Percentiles rank a stretch among this genome's conserved stretches.
Evolutionary conservation across 2,888 invertebrate genomes (phyloP).

Genomic region (Pollenia griseotomentosa): DNA sequence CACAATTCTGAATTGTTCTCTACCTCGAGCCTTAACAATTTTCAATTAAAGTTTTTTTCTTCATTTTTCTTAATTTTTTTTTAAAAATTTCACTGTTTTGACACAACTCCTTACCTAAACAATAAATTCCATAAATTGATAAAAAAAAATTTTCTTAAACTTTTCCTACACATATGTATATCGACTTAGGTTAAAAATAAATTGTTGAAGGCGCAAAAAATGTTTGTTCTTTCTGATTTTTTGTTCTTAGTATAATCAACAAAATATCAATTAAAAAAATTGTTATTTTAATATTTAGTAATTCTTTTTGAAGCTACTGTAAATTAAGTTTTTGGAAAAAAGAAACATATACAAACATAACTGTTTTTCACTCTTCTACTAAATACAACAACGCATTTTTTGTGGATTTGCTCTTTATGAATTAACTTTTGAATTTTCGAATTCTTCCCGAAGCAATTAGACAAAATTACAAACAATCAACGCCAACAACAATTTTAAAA

Average conservation of each 20-base stretch:
- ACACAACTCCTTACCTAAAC: no score
- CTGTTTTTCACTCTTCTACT: background rate
- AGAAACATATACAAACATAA: conserved; percentile 2
- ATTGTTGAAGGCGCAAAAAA: background rate
- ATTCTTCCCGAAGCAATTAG: conserved; percentile 73
- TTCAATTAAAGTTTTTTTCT: no score
- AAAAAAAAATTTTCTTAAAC: no score
- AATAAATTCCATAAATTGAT: no score
- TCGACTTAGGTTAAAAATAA: background rate
- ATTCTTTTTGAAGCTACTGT: conserved; percentile 69
- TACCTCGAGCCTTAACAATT: no score
- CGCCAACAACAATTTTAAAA: conserved; percentile 56
- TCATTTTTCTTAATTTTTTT: no score
- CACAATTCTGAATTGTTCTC: no score
- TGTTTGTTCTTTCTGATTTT: conserved; percentile 5
- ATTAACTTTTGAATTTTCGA: conserved; percentile 63
- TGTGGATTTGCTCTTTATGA: conserved; percentile 42
- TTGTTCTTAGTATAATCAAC: conserved; percentile 9
- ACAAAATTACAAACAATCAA: conserved; percentile 73
- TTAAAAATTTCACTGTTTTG: no score
- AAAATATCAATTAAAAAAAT: conserved; percentile 70
- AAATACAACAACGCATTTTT: conserved; percentile 2
- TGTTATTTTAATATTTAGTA: conserved; percentile 68
- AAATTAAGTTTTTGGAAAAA: conserved; percentile 26
- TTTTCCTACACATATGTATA: no score